Conservation (phyloP, 2,797 vertebrate genomes). For the Myotis planiceps region DNA sequence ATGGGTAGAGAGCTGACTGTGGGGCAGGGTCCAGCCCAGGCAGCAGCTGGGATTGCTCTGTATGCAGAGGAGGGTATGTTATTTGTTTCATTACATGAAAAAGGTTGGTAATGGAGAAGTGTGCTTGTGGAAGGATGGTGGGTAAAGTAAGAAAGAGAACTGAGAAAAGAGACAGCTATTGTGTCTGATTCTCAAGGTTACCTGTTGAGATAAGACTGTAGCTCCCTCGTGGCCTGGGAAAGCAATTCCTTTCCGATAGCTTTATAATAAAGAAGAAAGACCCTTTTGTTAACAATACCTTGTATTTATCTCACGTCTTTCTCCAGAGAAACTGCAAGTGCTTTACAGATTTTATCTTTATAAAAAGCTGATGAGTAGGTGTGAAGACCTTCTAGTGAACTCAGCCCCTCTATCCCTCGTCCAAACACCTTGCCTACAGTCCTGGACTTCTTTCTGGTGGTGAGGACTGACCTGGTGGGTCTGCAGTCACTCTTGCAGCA, state of each 20-base stretch:
- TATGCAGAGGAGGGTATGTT: accelerated
- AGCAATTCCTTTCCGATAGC: conserved; percentile 82
- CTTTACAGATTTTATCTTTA: conserved; percentile 69
- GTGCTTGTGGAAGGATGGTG: conserved; percentile 65
- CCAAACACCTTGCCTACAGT: background rate
- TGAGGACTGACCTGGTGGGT: background rate
- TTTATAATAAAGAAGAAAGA: conserved; percentile 87
- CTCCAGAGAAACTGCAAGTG: conserved; percentile 48
- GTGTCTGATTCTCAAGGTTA: conserved; percentile 85
- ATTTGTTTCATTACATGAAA: conserved; percentile 30
- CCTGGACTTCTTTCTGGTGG: background rate
- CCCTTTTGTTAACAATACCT: conserved; percentile 78
- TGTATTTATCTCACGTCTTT: conserved; percentile 71
- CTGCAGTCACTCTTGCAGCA: background rate
- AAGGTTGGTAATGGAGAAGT: conserved; percentile 77
- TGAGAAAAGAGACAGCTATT: conserved; percentile 78
- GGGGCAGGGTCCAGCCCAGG: background rate
- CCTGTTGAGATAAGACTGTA: conserved; percentile 78
- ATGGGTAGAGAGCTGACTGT: background rate
- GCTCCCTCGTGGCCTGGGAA: conserved; percentile 79
- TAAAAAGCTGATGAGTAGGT: conserved; percentile 47
- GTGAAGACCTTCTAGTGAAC: conserved; percentile 49
- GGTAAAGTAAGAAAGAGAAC: conserved; percentile 59
- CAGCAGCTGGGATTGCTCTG: background rate
- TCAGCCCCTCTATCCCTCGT: background rate